Evolutionary conservation across 2,113 vertebrate species (phyloP).

Genomic region (Oreochromis aureus): DNA sequence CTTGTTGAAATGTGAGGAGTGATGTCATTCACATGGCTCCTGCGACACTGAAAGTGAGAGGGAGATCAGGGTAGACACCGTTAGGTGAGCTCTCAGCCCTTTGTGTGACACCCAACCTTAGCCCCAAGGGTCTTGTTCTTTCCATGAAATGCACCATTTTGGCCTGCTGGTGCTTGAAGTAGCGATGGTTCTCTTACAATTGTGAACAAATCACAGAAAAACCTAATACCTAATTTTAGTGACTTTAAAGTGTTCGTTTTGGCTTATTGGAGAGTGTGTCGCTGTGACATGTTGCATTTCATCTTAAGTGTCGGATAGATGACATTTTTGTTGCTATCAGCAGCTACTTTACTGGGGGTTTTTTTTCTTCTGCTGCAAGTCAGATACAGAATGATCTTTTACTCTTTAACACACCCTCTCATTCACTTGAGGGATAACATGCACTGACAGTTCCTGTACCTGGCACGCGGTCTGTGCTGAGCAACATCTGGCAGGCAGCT

Average conservation of each 20-base stretch:
- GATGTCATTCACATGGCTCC: conserved; percentile 54
- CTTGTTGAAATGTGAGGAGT: conserved; percentile 57
- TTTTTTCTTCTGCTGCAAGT: background rate
- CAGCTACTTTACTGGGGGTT: background rate
- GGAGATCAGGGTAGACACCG: conserved; percentile 19
- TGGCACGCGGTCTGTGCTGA: conserved; percentile 23
- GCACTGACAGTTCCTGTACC: conserved; percentile 33
- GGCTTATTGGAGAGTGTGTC: background rate
- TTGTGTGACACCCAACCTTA: conserved; percentile 53
- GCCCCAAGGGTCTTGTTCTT: conserved; percentile 44
- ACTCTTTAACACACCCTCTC: background rate
- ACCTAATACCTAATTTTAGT: background rate
- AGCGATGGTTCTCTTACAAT: background rate
- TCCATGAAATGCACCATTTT: background rate
- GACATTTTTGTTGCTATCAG: background rate
- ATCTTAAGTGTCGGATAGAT: background rate
- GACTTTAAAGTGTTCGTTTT: background rate
- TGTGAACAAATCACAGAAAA: background rate
- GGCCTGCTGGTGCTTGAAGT: conserved; percentile 27
- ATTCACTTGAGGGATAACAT: background rate
- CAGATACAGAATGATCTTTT: background rate
- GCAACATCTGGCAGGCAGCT: conserved; percentile 40
- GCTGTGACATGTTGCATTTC: background rate
- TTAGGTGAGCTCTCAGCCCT: conserved; percentile 50
- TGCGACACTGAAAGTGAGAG: conserved; percentile 52